Evolutionary conservation across 2,797 vertebrate species (phyloP).

Genomic region (Parauchenoglanis punctatus): DNA sequence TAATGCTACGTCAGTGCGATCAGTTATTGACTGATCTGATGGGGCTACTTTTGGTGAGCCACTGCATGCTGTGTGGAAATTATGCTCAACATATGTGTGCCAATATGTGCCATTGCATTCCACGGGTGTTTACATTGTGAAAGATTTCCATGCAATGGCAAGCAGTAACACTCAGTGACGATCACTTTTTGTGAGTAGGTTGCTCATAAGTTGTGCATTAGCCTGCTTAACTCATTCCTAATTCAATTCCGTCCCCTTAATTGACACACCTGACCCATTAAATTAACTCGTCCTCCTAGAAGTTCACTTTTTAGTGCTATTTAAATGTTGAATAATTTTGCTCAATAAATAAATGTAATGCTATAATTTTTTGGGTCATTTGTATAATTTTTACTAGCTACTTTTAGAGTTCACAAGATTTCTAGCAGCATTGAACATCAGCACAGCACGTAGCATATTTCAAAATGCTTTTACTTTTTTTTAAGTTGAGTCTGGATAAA

Average conservation of each 20-base stretch:
- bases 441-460: background rate
- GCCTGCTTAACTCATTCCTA: background rate
- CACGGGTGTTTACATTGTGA: too few species aligned
- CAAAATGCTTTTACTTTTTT: conserved; percentile 36
- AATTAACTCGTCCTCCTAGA: background rate
- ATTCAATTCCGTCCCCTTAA: background rate
- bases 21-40: too few species aligned
- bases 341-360: background rate
- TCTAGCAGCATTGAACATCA: background rate
- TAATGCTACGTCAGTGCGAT: too few species aligned
- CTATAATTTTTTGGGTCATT: background rate
- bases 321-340: background rate
- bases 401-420: background rate
- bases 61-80: too few species aligned
- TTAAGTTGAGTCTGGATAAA: conserved; percentile 81
- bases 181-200: too few species aligned
- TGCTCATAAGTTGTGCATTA: too few species aligned
- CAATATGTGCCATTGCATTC: too few species aligned
- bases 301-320: background rate
- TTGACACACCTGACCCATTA: background rate
- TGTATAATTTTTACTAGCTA: background rate
- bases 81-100: too few species aligned
- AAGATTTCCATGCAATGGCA: too few species aligned
- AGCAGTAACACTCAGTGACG: too few species aligned
- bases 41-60: too few species aligned